Evolutionary conservation across 2,888 invertebrate genomes (phyloP), one percentile per base, ranked within the genome.

Genomic region (Phania funesta): DNA sequence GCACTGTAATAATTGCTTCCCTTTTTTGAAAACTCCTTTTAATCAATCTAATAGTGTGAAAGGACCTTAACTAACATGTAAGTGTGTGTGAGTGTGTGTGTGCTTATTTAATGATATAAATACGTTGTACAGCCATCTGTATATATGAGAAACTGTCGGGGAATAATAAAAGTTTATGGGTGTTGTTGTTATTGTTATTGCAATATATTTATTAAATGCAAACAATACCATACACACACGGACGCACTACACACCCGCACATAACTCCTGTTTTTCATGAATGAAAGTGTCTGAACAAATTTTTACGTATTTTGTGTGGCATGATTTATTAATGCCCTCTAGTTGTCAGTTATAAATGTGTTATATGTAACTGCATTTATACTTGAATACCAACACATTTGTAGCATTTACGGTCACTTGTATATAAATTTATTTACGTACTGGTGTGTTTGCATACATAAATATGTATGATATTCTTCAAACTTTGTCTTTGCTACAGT

Each of bases 251-350:
- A 7, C 7, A 7, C 7, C 5, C 7, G 29, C 7, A 6, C 7
- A 29, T 29, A 29, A 29, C 5, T 29, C 29, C 7, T 29, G 29
- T 29, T 29, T 20, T 58, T 35, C n/a, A 56, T 52, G 50, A 18
- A 29, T 22, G 7, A 24, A 18, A 16, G 29, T 13, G 18, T 54
- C 20, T 44, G 8, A 48, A 44, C 16, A 74, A 74, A 38, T 50
- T 67, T 76, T 81, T 65, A 35, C 67, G 35, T 24, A 54, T 54
- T 46, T 60, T 76, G 41, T 81, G n/a, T 62, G 54, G 16, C 58
- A 76, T 80, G 71, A 76, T 80, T 80, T 80, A 80, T 80, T 76
- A 62, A 76, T 76, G 76, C 52, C 68, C 68, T 76, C 76, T 52
- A 67, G 76, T 46, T 68, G 76, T 68, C 76, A 68, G 76, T 76